These are phyloP conservation scores for Paracanthobrama guichenoti DNA, from an alignment of 2,113 vertebrate genomes.

Conservation along the genomic window DNA sequence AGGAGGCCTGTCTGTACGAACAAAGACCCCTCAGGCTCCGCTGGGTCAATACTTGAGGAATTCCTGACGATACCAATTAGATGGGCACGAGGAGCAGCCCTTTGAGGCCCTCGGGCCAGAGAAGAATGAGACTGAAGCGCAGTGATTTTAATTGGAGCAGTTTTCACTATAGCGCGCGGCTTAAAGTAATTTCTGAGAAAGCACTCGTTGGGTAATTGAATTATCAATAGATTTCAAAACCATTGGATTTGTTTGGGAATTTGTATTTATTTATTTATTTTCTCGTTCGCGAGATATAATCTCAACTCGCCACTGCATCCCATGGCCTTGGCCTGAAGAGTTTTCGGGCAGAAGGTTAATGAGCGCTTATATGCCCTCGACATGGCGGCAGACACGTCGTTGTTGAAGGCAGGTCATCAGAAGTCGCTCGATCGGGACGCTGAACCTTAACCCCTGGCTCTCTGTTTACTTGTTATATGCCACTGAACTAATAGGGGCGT, in stretches of 20 bases:
- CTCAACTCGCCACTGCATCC: not conserved
- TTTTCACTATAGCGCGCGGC: conserved; percentile 38
- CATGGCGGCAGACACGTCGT: conserved; percentile 55
- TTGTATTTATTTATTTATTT: not conserved
- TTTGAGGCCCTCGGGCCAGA: conserved; percentile 50
- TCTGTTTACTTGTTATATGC: conserved; percentile 57
- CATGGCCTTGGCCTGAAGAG: not conserved
- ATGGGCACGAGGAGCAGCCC: conserved; percentile 50
- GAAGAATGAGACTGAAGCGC: conserved; percentile 56
- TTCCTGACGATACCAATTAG: conserved; percentile 59
- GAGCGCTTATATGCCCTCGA: conserved; percentile 54
- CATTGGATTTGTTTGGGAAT: not conserved
- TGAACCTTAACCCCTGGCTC: conserved; percentile 56
- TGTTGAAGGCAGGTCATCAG: conserved; percentile 58
- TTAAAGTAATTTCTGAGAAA: conserved; percentile 45
- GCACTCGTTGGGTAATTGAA: conserved; percentile 8
- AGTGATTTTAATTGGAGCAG: conserved; percentile 59
- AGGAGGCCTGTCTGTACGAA: conserved; percentile 51
- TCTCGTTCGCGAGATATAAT: not conserved
- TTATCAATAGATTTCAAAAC: conserved; percentile 15
- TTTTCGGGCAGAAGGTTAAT: conserved; percentile 51
- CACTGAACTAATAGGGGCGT: conserved; percentile 63
- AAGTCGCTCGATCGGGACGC: conserved; percentile 55
- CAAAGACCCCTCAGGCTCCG: conserved; percentile 39
- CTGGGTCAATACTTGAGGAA: conserved; percentile 54